A percentile compares a stretch with the other conserved stretches of the same genome.
Evolutionary conservation across 2,888 invertebrate species (phyloP).

Genomic region (Xanthorhoe designata): DNA sequence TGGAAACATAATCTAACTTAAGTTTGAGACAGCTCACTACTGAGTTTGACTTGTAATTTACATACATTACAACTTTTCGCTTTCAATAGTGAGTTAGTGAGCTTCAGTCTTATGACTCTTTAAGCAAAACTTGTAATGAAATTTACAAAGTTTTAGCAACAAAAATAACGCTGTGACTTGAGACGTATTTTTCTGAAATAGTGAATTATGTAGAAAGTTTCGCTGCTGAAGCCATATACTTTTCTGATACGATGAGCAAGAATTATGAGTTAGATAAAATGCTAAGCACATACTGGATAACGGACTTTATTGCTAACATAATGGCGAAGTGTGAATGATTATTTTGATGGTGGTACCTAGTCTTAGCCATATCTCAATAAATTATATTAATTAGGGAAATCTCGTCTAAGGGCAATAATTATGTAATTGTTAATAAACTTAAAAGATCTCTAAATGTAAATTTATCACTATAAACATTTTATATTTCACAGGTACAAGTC

Average conservation of each 20-base stretch:
- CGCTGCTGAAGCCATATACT: constrained; percentile 19
- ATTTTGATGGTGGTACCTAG: too few relatives aligned
- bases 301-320: neutral
- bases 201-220: constrained; percentile 29
- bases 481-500: too few relatives aligned
- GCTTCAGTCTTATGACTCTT: constrained; percentile 29
- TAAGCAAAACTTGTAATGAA: constrained; percentile 43
- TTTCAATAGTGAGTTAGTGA: constrained; percentile 47
- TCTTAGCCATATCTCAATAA: too few relatives aligned
- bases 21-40: constrained; percentile 51
- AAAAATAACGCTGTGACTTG: constrained; percentile 28
- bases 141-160: constrained; percentile 37
- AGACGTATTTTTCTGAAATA: constrained; percentile 23
- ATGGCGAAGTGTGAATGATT: too few relatives aligned
- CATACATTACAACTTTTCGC: constrained; percentile 57
- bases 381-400: too few relatives aligned
- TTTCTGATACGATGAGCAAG: constrained; percentile 20
- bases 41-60: constrained; percentile 55
- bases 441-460: too few relatives aligned
- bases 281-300: neutral
- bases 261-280: constrained; percentile 15
- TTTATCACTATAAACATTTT: too few relatives aligned
- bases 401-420: too few relatives aligned
- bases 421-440: too few relatives aligned
- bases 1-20: constrained; percentile 57